Conservation (phyloP, 2,113 vertebrate genomes). For the Polypterus bichir region DNA sequence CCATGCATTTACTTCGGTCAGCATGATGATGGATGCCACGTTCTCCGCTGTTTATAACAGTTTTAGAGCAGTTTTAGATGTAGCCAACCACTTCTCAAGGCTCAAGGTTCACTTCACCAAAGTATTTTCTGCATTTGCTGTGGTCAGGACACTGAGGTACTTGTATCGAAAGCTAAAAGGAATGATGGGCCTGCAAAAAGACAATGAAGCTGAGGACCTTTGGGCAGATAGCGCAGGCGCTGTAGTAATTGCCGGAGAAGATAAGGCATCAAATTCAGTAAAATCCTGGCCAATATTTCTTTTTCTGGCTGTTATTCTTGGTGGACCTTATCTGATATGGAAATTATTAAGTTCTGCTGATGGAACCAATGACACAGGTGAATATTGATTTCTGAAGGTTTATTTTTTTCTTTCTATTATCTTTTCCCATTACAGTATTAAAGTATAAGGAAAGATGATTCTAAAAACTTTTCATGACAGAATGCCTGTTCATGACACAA, state of each 20-base stretch:
- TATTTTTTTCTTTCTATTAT: background rate
- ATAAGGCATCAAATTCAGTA: slow-evolving; percentile 49
- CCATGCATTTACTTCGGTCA: slow-evolving; percentile 86
- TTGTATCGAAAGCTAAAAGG: slow-evolving; percentile 70
- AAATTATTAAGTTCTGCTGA: slow-evolving; percentile 72
- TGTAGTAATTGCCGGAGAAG: slow-evolving; percentile 42
- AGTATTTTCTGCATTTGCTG: slow-evolving; percentile 85
- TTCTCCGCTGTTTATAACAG: slow-evolving; percentile 96
- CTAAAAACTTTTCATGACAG: no score
- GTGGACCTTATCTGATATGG: slow-evolving; percentile 95
- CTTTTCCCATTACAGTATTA: no score
- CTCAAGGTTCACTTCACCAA: slow-evolving; percentile 84
- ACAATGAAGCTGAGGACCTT: slow-evolving; percentile 73
- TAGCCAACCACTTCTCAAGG: slow-evolving; percentile 90
- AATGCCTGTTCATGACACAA: no score
- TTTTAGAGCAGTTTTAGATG: slow-evolving; percentile 88
- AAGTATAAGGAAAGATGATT: no score
- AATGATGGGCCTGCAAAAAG: slow-evolving; percentile 63
- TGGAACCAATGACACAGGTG: slow-evolving; percentile 59
- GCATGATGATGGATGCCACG: slow-evolving; percentile 97
- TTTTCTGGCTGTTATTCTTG: slow-evolving; percentile 88
- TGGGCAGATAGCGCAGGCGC: slow-evolving; percentile 79
- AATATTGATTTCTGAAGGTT: slow-evolving; percentile 15
- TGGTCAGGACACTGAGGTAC: slow-evolving; percentile 82
- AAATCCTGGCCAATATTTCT: slow-evolving; percentile 96